phyloP scores from a whole-genome alignment of 1,140 invertebrate genomes.

The Lepidurus arcticus region DNA sequence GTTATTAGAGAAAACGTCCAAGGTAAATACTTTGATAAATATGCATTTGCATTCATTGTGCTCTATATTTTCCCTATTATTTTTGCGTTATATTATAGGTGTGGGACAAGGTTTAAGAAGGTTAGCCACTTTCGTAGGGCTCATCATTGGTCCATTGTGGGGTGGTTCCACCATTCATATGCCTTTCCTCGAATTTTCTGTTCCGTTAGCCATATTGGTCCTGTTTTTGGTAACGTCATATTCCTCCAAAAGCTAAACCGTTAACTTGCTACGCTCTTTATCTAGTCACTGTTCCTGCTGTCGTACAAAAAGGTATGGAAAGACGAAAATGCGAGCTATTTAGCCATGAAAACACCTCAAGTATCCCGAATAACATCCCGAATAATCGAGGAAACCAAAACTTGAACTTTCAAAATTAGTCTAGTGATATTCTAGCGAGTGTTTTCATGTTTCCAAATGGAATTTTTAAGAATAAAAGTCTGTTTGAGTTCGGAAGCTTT shows the following conservation, averaged over 20 bases:
- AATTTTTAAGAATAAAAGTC: too few relatives aligned
- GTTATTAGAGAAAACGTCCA: conserved; percentile 24
- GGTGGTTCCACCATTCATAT: conserved; percentile 29
- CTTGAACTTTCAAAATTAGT: neutral
- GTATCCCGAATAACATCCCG: neutral
- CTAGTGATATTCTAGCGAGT: too few relatives aligned
- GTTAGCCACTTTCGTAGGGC: conserved; percentile 31
- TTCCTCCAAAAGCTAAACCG: neutral
- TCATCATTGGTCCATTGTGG: conserved; percentile 34
- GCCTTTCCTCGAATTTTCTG: conserved; percentile 31
- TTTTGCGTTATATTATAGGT: conserved; percentile 16
- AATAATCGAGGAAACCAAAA: neutral
- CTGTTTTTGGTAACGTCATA: conserved; percentile 26
- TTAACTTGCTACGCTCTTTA: neutral
- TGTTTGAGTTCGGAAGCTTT: too few relatives aligned
- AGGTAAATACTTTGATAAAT: conserved; percentile 16
- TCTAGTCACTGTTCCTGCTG: neutral
- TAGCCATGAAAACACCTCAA: neutral
- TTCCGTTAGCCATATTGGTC: conserved; percentile 25
- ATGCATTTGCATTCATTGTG: neutral
- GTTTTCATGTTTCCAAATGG: too few relatives aligned
- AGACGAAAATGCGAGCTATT: conserved; percentile 15
- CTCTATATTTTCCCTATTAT: neutral
- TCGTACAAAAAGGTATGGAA: neutral
- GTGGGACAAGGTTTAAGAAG: conserved; percentile 32